Base-by-base conservation (phyloP, 2,113 vertebrate species). In the Stegostoma tigrinum region DNA sequence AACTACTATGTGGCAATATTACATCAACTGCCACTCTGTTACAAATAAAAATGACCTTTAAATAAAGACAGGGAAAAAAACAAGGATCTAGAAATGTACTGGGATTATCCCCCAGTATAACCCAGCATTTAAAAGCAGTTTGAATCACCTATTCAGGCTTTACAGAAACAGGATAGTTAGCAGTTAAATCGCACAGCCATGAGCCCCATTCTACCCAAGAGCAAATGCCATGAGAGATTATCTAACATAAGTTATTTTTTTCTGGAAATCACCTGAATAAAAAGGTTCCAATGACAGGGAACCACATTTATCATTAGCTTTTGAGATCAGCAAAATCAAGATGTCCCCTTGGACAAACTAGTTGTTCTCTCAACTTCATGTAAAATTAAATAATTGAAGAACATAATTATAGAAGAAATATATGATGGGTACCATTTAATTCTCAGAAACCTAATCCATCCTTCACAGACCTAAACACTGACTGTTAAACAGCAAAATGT, bases 401-500 rank as follows among this genome's bases (percentile, higher is more conserved):
- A 95, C 38, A 52, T 95, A 95, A 95, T 48, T 68, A 68, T 30
- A 30, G 55, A 70, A 95, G 93, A 72, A 70, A 70, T 72, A 72
- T 95, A 95, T 30, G 24, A 95, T 68, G 93, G 34, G 27, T 21
- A 68, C 93, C 42, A 95, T 72, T 95, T 95, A 95, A 72, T 95
- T 72, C 68, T 95, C 94, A 70, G 94, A 48, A 72, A 94, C 93
- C 38, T 68, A 67, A 94, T 45, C 68, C 91, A 94, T 68, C 64
- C 91, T 95, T 72, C 67, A 95, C 67, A 70, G 68, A 24, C 66
- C 45, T 95, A 72, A 94, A 94, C 86, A 89, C 93, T 70, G 64
- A 66, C 64, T 38, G 61, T 93, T 93, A 93, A 93, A 93, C 61
- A 64, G 89, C 30, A 93, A 93, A 93, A 93, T 93, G 89, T 45